Conservation (phyloP, 2,888 invertebrate genomes). For the Trissolcus japonicus region DNA sequence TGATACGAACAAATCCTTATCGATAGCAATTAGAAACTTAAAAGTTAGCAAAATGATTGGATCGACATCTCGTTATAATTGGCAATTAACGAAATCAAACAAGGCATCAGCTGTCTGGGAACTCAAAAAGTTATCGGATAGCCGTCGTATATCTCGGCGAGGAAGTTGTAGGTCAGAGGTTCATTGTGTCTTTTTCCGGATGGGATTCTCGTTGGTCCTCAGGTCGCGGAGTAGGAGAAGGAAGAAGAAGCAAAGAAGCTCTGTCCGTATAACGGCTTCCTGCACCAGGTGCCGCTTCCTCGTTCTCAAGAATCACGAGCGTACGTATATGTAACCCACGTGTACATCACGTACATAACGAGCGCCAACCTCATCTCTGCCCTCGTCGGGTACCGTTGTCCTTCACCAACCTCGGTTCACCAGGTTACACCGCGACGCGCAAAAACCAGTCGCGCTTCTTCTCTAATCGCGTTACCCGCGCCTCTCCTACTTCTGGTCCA, state of each 20-base stretch:
- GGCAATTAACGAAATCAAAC: conserved; percentile 18
- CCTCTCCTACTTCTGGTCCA: conserved; percentile 34
- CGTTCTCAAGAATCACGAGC: conserved; percentile 63
- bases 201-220: conserved; percentile 45
- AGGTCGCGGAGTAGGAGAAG: conserved; percentile 52
- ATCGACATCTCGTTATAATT: conserved; percentile 3
- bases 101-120: neutral
- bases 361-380: conserved; percentile 53
- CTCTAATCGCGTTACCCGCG: conserved; percentile 24
- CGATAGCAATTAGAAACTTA: neutral
- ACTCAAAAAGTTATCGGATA: conserved; percentile 26
- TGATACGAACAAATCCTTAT: neutral
- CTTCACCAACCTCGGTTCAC: conserved; percentile 62
- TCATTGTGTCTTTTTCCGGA: conserved; percentile 58
- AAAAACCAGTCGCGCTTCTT: conserved; percentile 54
- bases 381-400: conserved; percentile 67
- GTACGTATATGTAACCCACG: conserved; percentile 54
- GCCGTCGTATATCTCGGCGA: conserved; percentile 23
- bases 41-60: conserved; percentile 1
- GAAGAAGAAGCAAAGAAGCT: conserved; percentile 57
- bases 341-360: conserved; percentile 54
- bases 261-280: conserved; percentile 63
- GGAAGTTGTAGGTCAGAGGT: conserved; percentile 58
- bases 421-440: conserved; percentile 59
- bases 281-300: conserved; percentile 64